Base-by-base conservation (phyloP, 2,888 invertebrate genomes). In the Drosophila anomalipes region DNA sequence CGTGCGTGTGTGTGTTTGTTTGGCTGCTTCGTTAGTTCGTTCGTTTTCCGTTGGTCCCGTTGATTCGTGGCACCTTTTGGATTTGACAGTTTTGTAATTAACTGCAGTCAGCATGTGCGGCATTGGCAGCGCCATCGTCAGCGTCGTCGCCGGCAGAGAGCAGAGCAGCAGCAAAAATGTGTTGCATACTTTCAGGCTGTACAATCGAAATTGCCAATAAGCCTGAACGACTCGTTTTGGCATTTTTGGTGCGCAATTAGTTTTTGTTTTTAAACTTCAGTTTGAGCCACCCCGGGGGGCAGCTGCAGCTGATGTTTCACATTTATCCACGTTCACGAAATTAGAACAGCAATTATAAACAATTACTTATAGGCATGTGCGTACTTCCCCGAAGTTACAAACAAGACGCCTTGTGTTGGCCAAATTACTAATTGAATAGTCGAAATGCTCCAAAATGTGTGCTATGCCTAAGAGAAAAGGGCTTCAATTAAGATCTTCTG, bases 1-100 rank as follows among this genome's bases (percentile, higher is more conserved):
- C 59, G 41, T 59, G 51, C 58, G 59, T 32, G 53, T 67, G 52
- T 62, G 33, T 51, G 35, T 73, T 60, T 60, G 59, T 62, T 30
- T 53, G 58, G 65, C 68, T 60, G 64, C 37, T 54, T 83, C 82
- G 81, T 80, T 81, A 67, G 82, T 61, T 57, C 74, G 65, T 60
- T 86, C 68, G 52, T 70, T 63, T 87, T 71, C 75, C 76, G 86
- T 71, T 84, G 58, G 74, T 70, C 77, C 75, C 75, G 83, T 80
- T 83, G 86, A 86, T 88, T 89, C 89, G 91, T 82, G 87, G 86
- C 90, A 90, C 88, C 91, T 91, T 90, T 91, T 93, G 93, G 92
- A 90, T 89, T 92, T 93, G 93, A 93, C 93, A 93, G 93, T 92
- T 93, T 93, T 91, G 92, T 93, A 93, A 93, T 93, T 93, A 93